A percentile compares a stretch with the other conserved stretches of the same genome.
phyloP scores from a whole-genome alignment of 2,888 invertebrate genomes.

The Drosophila anceps region DNA sequence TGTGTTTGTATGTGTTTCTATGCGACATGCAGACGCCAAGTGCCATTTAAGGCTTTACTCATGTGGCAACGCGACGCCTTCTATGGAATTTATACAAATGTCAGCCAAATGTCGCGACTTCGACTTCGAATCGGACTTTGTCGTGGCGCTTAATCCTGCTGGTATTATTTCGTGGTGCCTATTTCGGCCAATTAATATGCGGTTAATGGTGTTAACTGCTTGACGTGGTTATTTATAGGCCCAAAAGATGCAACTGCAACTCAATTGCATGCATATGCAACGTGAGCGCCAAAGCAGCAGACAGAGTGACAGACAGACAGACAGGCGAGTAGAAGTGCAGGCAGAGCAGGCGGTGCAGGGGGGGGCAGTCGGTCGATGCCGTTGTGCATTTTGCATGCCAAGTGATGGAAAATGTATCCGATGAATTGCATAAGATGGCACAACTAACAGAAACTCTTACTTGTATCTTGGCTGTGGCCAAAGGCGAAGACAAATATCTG shows the following conservation, averaged over 20 bases:
- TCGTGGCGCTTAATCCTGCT: conserved; percentile 63
- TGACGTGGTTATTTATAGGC: conserved; percentile 76
- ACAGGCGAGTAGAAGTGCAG: conserved; percentile 6
- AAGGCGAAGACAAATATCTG: conserved; percentile 31
- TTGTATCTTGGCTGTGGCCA: conserved; percentile 22
- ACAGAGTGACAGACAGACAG: conserved; percentile 16
- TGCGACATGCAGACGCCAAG: conserved; percentile 55
- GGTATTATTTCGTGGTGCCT: conserved; percentile 56
- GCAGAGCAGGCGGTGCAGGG: background rate
- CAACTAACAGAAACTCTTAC: conserved; percentile 17
- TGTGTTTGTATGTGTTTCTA: conserved; percentile 1
- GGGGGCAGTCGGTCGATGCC: conserved; percentile 7
- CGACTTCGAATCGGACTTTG: conserved; percentile 39
- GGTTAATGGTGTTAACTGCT: conserved; percentile 77
- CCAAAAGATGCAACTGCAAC: conserved; percentile 67
- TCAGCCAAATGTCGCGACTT: conserved; percentile 66
- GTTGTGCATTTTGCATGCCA: conserved; percentile 72
- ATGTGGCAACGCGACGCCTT: conserved; percentile 56
- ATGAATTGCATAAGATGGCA: conserved; percentile 70
- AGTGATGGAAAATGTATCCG: conserved; percentile 60
- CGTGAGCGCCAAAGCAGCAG: conserved; percentile 55
- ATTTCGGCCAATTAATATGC: conserved; percentile 82
- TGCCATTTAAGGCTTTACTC: conserved; percentile 61
- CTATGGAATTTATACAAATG: conserved; percentile 68
- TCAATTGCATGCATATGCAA: conserved; percentile 46